Conservation (phyloP, 2,113 vertebrate genomes). For the Hyperopisus bebe region DNA sequence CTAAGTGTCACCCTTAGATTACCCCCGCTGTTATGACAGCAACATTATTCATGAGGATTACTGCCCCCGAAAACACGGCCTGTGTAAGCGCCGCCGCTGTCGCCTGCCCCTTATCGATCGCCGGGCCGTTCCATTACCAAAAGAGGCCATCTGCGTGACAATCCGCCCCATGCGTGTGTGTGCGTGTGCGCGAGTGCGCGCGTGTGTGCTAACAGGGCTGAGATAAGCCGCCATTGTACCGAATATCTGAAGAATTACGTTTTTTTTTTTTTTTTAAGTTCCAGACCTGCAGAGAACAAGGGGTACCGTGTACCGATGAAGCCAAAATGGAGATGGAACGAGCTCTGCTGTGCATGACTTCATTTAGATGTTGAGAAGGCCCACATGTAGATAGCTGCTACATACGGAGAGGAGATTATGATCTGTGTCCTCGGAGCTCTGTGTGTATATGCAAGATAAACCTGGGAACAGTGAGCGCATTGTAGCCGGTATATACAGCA, state of each 20-base stretch:
- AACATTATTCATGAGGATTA: conserved; percentile 90
- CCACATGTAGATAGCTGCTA: background rate
- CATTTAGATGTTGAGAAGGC: conserved; percentile 50
- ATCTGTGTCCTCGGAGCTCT: background rate
- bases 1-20: conserved; percentile 91
- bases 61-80: conserved; percentile 61
- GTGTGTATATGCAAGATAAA: background rate
- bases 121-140: conserved; percentile 64
- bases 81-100: conserved; percentile 51
- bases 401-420: background rate
- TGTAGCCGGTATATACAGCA: background rate
- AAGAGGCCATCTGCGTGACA: conserved; percentile 75
- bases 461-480: background rate
- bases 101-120: conserved; percentile 72
- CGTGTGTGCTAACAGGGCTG: conserved; percentile 26
- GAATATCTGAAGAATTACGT: conserved; percentile 59
- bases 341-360: conserved; percentile 55
- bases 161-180: conserved; percentile 58
- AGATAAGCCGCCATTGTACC: conserved; percentile 24
- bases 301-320: background rate
- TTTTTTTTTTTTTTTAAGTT: conserved; percentile 47
- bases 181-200: background rate
- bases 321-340: conserved; percentile 47
- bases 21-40: conserved; percentile 92
- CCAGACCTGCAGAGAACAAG: background rate